Evolutionary conservation across 2,797 vertebrate species (phyloP).

Genomic region (Taeniopygia guttata): DNA sequence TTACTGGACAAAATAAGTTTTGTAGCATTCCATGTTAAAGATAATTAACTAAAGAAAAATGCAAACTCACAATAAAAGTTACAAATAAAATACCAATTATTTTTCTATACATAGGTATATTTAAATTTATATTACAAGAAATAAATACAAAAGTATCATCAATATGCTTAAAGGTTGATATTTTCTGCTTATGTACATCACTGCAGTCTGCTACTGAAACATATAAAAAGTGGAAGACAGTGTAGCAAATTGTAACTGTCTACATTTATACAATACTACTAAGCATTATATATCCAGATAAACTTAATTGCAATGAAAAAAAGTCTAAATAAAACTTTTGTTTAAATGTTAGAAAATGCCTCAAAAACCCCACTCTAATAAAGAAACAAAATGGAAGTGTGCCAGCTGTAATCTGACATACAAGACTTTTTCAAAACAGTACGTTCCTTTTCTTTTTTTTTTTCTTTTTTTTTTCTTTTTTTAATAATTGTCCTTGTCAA

Average conservation of each 20-base stretch:
- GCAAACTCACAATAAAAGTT: constrained; percentile 51
- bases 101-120: constrained; percentile 70
- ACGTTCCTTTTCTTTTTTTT: not conserved
- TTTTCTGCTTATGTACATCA: constrained; percentile 70
- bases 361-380: not conserved
- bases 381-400: constrained; percentile 32
- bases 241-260: constrained; percentile 17
- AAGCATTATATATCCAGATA: not conserved
- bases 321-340: constrained; percentile 29
- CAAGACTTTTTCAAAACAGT: constrained; percentile 25
- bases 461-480: not conserved
- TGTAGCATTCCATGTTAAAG: not conserved
- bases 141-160: constrained; percentile 77
- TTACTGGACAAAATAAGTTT: constrained; percentile 31
- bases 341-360: not conserved
- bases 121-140: constrained; percentile 77
- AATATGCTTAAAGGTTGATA: constrained; percentile 38
- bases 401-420: constrained; percentile 12
- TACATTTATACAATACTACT: constrained; percentile 42
- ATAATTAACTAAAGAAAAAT: constrained; percentile 51
- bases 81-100: constrained; percentile 51
- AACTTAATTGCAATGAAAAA: constrained; percentile 17
- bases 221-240: constrained; percentile 49
- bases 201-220: constrained; percentile 42
- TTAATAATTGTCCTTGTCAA: not conserved